These are phyloP conservation scores for Lobophora halterata DNA, from an alignment of 2,888 invertebrate species.

Conservation along the genomic window DNA sequence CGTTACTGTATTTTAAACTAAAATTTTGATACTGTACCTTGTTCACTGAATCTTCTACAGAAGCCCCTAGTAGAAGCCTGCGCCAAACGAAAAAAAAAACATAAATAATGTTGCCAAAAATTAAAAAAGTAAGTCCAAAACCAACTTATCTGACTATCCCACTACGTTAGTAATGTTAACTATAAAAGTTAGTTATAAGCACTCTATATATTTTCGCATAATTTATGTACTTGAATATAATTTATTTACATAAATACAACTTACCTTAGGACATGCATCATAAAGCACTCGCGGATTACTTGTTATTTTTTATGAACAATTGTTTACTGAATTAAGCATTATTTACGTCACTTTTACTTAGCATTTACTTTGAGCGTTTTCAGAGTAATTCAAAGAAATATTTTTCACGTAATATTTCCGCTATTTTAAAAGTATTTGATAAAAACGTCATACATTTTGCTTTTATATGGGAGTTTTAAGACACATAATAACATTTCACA, in stretches of 20 bases:
- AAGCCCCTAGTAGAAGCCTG: conserved; percentile 60
- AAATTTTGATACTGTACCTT: no score
- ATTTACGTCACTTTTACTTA: no score
- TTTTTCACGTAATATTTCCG: no score
- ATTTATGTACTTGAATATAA: conserved; percentile 8
- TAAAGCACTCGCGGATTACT: conserved; percentile 17
- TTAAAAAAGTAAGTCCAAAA: conserved; percentile 23
- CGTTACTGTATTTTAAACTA: no score
- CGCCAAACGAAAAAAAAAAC: conserved; percentile 41
- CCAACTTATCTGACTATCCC: neutral
- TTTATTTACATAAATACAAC: conserved; percentile 28
- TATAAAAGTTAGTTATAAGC: neutral
- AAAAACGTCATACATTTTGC: no score
- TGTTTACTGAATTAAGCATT: no score
- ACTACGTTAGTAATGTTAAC: conserved; percentile 4
- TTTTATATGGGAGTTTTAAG: no score
- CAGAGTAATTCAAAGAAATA: no score
- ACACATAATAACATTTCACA: no score
- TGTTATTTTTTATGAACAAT: conserved; percentile 3
- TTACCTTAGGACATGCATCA: conserved; percentile 27
- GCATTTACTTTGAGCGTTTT: no score
- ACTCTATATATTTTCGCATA: neutral
- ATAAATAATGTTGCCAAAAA: conserved; percentile 27
- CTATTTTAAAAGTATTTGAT: no score
- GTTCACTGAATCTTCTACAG: conserved; percentile 23